phyloP scores from a whole-genome alignment of 2,888 invertebrate species.

The Sarcophaga variegata region DNA sequence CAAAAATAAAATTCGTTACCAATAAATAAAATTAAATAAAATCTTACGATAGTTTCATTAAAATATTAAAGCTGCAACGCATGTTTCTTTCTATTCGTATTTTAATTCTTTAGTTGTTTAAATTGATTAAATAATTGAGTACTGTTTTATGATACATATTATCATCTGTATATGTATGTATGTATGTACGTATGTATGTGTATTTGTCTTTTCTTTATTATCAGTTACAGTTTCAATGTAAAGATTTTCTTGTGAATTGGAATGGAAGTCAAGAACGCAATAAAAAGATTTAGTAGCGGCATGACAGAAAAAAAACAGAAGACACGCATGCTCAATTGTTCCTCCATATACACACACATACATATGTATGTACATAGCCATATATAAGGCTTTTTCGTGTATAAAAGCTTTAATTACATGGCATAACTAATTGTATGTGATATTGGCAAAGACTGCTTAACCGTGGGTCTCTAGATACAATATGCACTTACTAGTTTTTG shows the following conservation, averaged over 20 bases:
- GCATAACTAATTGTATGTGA: conserved; percentile 63
- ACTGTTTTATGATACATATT: background rate
- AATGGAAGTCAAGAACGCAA: conserved; percentile 63
- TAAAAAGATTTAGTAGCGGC: conserved; percentile 52
- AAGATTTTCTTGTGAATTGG: background rate
- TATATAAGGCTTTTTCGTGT: conserved; percentile 32
- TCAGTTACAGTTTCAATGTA: conserved; percentile 35
- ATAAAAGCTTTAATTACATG: conserved; percentile 58
- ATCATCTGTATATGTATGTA: background rate
- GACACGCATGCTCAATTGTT: conserved; percentile 60
- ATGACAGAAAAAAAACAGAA: conserved; percentile 36
- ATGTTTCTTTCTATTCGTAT: background rate
- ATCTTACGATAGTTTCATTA: too few relatives aligned
- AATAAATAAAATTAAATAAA: background rate
- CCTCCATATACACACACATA: background rate
- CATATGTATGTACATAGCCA: too few relatives aligned
- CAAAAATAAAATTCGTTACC: background rate
- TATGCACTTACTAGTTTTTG: conserved; percentile 13
- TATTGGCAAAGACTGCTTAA: background rate
- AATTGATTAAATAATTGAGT: conserved; percentile 32
- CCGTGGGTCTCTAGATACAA: conserved; percentile 25
- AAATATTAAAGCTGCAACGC: background rate
- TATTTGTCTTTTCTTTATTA: background rate
- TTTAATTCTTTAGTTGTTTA: background rate
- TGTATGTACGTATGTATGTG: background rate